Evolutionary conservation across 1,140 invertebrate species (phyloP), one percentile per base, ranked within the genome.

Genomic region (Mycetomoellerius zeteki): DNA sequence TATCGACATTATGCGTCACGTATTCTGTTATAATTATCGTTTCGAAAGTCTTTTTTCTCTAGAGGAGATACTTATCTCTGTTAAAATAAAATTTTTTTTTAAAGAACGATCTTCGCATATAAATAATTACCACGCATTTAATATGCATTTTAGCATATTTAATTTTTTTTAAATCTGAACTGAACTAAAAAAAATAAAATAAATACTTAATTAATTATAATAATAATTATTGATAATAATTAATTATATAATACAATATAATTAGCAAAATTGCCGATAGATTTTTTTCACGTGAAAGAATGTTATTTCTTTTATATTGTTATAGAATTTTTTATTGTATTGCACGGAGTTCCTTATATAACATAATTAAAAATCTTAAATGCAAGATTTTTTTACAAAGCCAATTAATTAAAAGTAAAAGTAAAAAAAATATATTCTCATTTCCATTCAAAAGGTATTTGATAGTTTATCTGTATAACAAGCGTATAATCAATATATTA

Each of bases 1-100:
- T 56, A 65, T 88, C 62, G 71, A 82, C 62, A 77, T 43, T 43
- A 19, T 33, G 19, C 33, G 12, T 43, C 37, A 19, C 62, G 21
- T 65, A 62, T 12, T 0, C 2, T 72, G 5, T 12, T 43, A 52
- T 43, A 58, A 82, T 73, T 54, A 69, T 21, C 21, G 19, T 50
- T 82, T 82, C 12, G 19, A 56, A 82, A 82, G 21, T 30, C 2
- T 56, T 80, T 43, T 56, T 21, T 71, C 24, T 33, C 16, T 54
- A 43, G 2, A 67, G 3, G 12, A 33, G 0, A 58, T 43, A 56
- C 24, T 71, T 56, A 54, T n/a, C 27, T 52, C 1, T 50, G 10
- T 27, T 43, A 43, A 33, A 43, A 71, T 24, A 54, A 71, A 69
- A 24, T 5, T 56, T 3, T n/a, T 75, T 56, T 12, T 37, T n/a